Evolutionary conservation across 1,140 invertebrate genomes (phyloP), one percentile per base, ranked within the genome.

Genomic region (Tigriopus japonicus): DNA sequence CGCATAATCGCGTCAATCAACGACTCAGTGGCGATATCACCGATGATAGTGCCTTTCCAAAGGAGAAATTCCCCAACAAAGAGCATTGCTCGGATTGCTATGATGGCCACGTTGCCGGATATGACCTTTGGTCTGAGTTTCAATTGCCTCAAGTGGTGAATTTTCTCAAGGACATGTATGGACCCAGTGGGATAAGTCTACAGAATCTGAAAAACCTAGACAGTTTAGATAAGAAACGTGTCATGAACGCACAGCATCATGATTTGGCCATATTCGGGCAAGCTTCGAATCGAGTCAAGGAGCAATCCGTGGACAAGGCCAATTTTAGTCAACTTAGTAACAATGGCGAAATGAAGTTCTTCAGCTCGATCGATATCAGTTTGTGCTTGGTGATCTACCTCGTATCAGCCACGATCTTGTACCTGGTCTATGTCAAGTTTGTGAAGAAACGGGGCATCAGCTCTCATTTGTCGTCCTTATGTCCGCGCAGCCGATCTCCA

Each of bases 1-100:
- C 88, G 1, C 93, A 98, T 68, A 98, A 98, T 72, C 80, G 83
- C 71, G 92, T 91, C 0, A 99, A 98, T 70, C 74, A 82, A 63
- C 78, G 93, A 64, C 71, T 98, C 14, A 77, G 83, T 35, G 84
- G 86, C 0, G 87, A 95, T 70, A 52, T 73, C 0, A 90, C 86
- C 12, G 92, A 97, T 71, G 95, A 98, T 75, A 90, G 92, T 0
- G 66, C 76, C 58, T 81, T 85, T 72, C 88, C 84, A 0, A 99
- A 99, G 73, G 76, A 85, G 42, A 85, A 91, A 68, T 99, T 94
- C 72, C 95, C 95, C 0, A 74, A 80, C 12, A 64, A 68, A 10
- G 66, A 72, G 1, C 72, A 78, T 58, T 95, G 92, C 72, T 74
- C 79, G 0, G 67, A 74, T 13, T 96, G 93, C 70, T 58, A 41